Conservation (phyloP, 2,797 vertebrate species). For the Gorsachius magnificus region DNA sequence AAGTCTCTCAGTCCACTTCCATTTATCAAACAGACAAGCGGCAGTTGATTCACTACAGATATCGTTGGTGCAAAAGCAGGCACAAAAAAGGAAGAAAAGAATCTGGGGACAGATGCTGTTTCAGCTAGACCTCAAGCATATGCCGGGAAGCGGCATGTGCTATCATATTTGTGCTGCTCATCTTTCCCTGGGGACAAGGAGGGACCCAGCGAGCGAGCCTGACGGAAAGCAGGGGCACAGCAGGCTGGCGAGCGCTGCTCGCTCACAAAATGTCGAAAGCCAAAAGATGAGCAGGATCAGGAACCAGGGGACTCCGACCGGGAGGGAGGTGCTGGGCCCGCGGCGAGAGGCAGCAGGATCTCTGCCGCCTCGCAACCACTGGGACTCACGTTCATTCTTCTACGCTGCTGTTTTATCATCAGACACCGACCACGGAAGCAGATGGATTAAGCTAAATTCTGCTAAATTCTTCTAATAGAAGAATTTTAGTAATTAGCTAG, state of each 20-base stretch:
- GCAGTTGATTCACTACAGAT: neutral
- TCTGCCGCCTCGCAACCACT: neutral
- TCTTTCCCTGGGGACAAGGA: neutral
- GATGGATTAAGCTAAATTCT: neutral
- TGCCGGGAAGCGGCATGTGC: neutral
- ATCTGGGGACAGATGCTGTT: neutral
- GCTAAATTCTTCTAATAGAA: neutral
- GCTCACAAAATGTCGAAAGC: neutral
- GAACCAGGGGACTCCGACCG: rapidly evolving
- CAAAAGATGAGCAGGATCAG: neutral
- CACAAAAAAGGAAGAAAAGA: neutral
- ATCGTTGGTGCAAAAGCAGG: neutral
- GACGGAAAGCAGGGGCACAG: neutral
- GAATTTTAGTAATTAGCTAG: neutral
- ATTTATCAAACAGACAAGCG: neutral
- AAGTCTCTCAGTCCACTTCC: neutral
- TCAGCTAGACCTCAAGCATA: neutral
- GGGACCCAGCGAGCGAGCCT: neutral
- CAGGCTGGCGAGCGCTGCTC: neutral
- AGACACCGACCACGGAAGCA: neutral
- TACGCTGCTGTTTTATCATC: neutral
- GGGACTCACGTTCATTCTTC: neutral
- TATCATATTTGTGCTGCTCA: neutral
- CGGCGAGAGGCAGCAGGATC: neutral
- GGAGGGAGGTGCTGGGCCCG: neutral